A percentile compares a stretch with the other conserved stretches of the same genome.
These are phyloP conservation scores for Glaucomys volans DNA, from an alignment of 2,113 vertebrate genomes.

Conservation along the genomic window DNA sequence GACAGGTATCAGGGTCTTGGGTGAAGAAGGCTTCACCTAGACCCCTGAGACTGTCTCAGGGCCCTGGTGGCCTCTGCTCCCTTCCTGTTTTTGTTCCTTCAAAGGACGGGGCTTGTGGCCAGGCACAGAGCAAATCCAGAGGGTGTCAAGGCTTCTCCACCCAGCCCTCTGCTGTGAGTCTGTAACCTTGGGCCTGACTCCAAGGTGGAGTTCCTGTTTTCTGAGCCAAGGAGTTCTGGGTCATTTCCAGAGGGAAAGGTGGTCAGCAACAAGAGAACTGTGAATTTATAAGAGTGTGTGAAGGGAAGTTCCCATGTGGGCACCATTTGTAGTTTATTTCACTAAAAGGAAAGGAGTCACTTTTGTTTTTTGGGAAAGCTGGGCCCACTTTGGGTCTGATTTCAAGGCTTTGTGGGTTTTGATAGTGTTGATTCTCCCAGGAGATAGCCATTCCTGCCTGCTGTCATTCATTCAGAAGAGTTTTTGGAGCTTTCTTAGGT, in stretches of 20 bases:
- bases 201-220: constrained; percentile 49
- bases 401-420: background rate
- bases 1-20: background rate
- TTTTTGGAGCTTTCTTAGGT: background rate
- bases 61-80: background rate
- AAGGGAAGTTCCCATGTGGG: background rate
- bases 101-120: constrained; percentile 62
- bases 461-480: background rate
- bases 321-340: background rate
- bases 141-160: background rate
- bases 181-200: constrained; percentile 63
- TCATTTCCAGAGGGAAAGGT: constrained; percentile 55
- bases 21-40: background rate
- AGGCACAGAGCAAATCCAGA: constrained; percentile 33
- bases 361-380: background rate
- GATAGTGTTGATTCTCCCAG: background rate
- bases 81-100: constrained; percentile 74
- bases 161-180: background rate
- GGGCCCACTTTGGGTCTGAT: background rate
- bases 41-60: background rate
- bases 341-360: background rate
- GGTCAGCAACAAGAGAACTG: background rate
- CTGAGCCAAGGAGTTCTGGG: constrained; percentile 50
- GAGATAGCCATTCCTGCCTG: background rate
- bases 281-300: background rate